Percentiles rank a stretch among this genome's conserved stretches.
Evolutionary conservation across 2,113 vertebrate species (phyloP).

Genomic region (Seriola aureovittata): DNA sequence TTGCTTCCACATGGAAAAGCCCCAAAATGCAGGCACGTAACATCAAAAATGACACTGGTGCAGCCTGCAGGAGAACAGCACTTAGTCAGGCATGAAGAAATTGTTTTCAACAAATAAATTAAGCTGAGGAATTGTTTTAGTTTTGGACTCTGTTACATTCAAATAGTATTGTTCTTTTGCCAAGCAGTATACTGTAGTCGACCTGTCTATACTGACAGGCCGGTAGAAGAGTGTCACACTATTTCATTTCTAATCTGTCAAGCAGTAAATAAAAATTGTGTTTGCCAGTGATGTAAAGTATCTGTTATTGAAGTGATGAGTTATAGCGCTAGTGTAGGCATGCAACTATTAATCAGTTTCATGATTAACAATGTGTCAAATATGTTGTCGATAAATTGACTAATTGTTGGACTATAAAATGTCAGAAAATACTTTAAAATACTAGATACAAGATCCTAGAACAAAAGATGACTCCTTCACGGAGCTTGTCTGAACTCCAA

Average conservation of each 20-base stretch:
- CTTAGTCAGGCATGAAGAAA: neutral
- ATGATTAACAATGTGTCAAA: neutral
- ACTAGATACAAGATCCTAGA: neutral
- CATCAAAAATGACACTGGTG: conserved; percentile 25
- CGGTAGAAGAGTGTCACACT: neutral
- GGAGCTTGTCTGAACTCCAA: neutral
- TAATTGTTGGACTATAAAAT: neutral
- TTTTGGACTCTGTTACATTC: neutral
- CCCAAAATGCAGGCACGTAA: conserved; percentile 33
- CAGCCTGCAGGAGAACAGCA: conserved; percentile 52
- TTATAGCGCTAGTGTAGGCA: no score
- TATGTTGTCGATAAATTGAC: neutral
- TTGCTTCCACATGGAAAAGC: conserved; percentile 37
- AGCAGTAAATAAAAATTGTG: neutral
- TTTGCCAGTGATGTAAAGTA: neutral
- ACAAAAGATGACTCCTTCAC: neutral
- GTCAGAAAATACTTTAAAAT: neutral
- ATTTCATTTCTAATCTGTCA: neutral
- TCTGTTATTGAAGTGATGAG: neutral
- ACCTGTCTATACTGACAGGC: neutral
- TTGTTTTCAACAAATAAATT: neutral
- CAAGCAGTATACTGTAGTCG: neutral
- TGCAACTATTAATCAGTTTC: neutral
- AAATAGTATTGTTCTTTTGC: neutral
- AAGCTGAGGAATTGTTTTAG: neutral